phyloP scores from a whole-genome alignment of 2,888 invertebrate genomes.

The Megaustenia siamemsis region DNA sequence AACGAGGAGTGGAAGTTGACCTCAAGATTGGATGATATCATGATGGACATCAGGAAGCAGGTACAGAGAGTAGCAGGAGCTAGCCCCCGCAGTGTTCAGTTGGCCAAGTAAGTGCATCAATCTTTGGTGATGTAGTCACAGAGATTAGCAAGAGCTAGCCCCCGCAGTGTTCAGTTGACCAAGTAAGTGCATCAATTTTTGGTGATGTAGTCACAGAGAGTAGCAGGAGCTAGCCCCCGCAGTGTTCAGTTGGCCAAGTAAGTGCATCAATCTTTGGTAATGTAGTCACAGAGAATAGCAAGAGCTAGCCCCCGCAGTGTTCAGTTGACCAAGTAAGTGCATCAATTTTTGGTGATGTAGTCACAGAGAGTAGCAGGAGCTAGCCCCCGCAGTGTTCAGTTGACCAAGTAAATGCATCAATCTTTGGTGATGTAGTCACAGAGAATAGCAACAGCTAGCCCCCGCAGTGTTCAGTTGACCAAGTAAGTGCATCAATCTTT shows the following conservation, averaged over 20 bases:
- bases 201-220: conserved; percentile 3
- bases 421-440: too few relatives aligned
- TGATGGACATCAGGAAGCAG: conserved; percentile 40
- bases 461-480: too few relatives aligned
- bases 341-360: too few relatives aligned
- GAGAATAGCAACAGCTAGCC: too few relatives aligned
- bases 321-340: conserved; percentile 34
- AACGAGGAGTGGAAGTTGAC: conserved; percentile 45
- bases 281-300: conserved; percentile 1
- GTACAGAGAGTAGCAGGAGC: conserved; percentile 23
- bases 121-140: conserved; percentile 3
- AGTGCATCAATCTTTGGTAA: background rate
- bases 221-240: conserved; percentile 25
- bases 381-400: too few relatives aligned
- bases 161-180: conserved; percentile 18
- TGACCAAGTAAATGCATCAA: too few relatives aligned
- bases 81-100: conserved; percentile 1
- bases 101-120: conserved; percentile 41
- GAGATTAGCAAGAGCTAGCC: conserved; percentile 18
- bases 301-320: conserved; percentile 25
- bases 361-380: too few relatives aligned
- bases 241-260: conserved; percentile 37
- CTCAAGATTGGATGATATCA: conserved; percentile 34
- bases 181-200: conserved; percentile 30
- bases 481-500: too few relatives aligned